phyloP scores from a whole-genome alignment of 2,797 vertebrate genomes.

The Choloepus didactylus region DNA sequence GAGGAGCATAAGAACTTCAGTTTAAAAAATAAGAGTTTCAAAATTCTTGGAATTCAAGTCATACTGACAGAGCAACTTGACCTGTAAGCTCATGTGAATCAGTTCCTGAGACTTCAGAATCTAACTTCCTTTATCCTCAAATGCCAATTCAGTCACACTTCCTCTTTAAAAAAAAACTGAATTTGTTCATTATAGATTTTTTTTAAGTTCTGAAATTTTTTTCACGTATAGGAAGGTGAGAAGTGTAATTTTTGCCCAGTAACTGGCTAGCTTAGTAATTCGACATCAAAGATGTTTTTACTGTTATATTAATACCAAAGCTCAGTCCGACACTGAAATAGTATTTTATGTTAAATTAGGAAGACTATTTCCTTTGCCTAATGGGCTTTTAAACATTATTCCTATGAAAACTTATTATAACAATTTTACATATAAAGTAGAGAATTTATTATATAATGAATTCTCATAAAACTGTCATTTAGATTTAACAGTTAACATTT shows the following conservation, averaged over 20 bases:
- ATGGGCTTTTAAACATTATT: not conserved
- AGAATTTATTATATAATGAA: not conserved
- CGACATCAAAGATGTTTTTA: not conserved
- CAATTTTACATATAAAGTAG: not conserved
- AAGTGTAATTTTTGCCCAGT: not conserved
- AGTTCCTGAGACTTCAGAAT: not conserved
- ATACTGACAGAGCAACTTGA: not conserved
- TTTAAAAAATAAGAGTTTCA: not conserved
- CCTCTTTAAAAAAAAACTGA: slow-evolving; percentile 35
- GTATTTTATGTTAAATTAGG: not conserved
- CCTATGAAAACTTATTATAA: not conserved
- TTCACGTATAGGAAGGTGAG: not conserved
- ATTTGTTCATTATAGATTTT: not conserved
- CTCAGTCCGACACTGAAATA: not conserved
- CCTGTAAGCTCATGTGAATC: not conserved
- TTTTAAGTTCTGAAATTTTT: not conserved
- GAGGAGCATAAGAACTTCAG: not conserved
- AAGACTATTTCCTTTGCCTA: not conserved
- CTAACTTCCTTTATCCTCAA: slow-evolving; percentile 15
- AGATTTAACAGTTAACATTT: not conserved
- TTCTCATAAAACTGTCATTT: not conserved
- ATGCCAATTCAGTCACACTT: not conserved
- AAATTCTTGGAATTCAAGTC: not conserved
- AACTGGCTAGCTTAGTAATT: not conserved
- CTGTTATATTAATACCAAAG: not conserved